Percentiles rank a stretch among this genome's conserved stretches.
phyloP scores from a whole-genome alignment of 2,888 invertebrate species.

The Prenolepis imparis region DNA sequence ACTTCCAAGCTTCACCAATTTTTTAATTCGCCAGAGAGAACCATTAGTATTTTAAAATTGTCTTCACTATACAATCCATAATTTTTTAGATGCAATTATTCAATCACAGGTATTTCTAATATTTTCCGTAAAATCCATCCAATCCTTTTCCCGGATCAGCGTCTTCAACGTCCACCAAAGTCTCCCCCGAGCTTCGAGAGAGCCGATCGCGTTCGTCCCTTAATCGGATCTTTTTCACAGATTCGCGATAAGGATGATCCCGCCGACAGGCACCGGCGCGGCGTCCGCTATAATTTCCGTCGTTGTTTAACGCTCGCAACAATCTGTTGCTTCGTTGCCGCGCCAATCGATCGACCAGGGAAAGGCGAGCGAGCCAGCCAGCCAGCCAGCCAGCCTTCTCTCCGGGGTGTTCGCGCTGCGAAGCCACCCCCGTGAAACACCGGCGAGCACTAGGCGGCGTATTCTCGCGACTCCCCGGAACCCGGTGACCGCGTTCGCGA shows the following conservation, averaged over 20 bases:
- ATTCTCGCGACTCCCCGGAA: slow-evolving; percentile 42
- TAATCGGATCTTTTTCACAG: not conserved
- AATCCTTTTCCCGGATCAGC: not conserved
- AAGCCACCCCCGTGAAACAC: slow-evolving; percentile 43
- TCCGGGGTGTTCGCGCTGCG: slow-evolving; percentile 39
- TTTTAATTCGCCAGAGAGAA: not conserved
- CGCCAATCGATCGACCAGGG: slow-evolving; percentile 31
- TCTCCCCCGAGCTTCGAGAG: not conserved
- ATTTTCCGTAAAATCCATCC: not conserved
- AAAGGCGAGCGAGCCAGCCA: slow-evolving; percentile 27
- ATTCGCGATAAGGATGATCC: not conserved
- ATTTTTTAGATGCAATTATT: slow-evolving; percentile 4
- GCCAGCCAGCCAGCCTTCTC: slow-evolving; percentile 37
- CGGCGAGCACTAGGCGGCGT: slow-evolving; percentile 49
- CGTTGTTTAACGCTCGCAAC: slow-evolving; percentile 64
- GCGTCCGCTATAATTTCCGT: slow-evolving; percentile 4
- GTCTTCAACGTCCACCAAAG: not conserved
- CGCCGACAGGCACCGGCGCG: not conserved
- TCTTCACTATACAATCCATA: not conserved
- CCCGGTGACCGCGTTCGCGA: slow-evolving; percentile 51
- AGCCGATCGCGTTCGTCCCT: slow-evolving; percentile 15
- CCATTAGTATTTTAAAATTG: not conserved
- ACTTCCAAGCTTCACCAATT: too few relatives aligned
- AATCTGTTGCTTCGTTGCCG: slow-evolving; percentile 72
- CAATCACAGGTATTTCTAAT: not conserved